These are phyloP conservation scores for Bufo bufo DNA, from an alignment of 2,113 vertebrate genomes.

Conservation along the genomic window DNA sequence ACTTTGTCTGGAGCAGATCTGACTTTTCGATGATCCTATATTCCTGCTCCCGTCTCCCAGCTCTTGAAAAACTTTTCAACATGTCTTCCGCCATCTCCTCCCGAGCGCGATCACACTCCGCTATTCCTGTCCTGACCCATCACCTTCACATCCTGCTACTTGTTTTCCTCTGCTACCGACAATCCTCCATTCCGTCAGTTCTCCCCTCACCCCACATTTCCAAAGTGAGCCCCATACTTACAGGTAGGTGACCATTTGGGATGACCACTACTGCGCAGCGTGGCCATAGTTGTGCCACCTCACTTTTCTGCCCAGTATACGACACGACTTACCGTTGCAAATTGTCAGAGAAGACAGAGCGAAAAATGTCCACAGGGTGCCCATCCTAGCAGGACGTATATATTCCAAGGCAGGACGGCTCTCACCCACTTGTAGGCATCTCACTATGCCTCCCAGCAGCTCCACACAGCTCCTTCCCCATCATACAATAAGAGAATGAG, in stretches of 20 bases:
- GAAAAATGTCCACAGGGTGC: conserved; percentile 21
- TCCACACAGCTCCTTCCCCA: conserved; percentile 51
- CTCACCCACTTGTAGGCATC: conserved; percentile 8
- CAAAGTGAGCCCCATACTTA: not conserved
- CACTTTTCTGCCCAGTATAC: not conserved
- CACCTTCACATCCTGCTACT: conserved; percentile 5
- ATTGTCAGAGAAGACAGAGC: not conserved
- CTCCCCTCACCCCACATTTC: not conserved
- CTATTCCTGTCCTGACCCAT: conserved; percentile 18
- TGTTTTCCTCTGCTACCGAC: not conserved
- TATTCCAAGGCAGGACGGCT: conserved; percentile 6
- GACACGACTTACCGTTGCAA: conserved; percentile 41
- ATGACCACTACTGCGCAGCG: not conserved
- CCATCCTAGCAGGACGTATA: conserved; percentile 33
- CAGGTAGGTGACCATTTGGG: not conserved
- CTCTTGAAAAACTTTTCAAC: not conserved
- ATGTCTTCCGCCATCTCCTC: not conserved
- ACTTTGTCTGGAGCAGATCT: not conserved
- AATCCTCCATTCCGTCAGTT: not conserved
- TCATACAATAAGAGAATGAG: conserved; percentile 53
- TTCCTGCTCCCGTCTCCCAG: not conserved
- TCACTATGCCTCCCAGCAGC: not conserved
- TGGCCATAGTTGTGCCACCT: not conserved
- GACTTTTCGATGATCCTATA: not conserved
- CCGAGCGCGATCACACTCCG: not conserved